These are phyloP conservation scores for Drosophila sp. DNA, from an alignment of 1,140 invertebrate species.

Conservation along the genomic window DNA sequence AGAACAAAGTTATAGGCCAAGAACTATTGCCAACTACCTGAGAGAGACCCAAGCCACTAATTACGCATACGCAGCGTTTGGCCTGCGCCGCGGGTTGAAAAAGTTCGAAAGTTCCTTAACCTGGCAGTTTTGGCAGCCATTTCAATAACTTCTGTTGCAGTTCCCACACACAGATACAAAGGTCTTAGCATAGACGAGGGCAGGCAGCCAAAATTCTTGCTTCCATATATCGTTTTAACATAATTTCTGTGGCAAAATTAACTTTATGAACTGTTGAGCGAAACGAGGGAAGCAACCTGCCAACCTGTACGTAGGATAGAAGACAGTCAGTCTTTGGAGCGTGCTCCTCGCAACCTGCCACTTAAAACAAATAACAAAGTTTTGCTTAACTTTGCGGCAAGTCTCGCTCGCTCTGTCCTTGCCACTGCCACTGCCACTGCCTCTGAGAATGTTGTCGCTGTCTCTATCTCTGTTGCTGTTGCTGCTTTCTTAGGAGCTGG, in stretches of 20 bases:
- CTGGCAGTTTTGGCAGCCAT: slow-evolving; percentile 50
- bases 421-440: not conserved
- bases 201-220: slow-evolving; percentile 53
- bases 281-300: slow-evolving; percentile 45
- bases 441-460: too few relatives aligned
- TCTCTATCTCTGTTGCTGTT: not conserved
- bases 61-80: slow-evolving; percentile 77
- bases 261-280: slow-evolving; percentile 84
- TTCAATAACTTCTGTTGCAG: slow-evolving; percentile 80
- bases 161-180: slow-evolving; percentile 55
- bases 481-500: slow-evolving; percentile 24
- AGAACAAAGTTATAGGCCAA: slow-evolving; percentile 41
- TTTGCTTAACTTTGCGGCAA: slow-evolving; percentile 81
- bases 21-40: slow-evolving; percentile 65
- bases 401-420: slow-evolving; percentile 52
- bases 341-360: slow-evolving; percentile 77
- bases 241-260: slow-evolving; percentile 84
- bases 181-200: slow-evolving; percentile 26
- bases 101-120: slow-evolving; percentile 76
- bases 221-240: slow-evolving; percentile 83
- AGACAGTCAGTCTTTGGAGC: slow-evolving; percentile 50
- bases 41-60: slow-evolving; percentile 56
- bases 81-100: slow-evolving; percentile 36
- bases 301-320: slow-evolving; percentile 25
- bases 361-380: slow-evolving; percentile 84